Evolutionary conservation across 2,113 vertebrate species (phyloP).

Genomic region (Nothobranchius furzeri): DNA sequence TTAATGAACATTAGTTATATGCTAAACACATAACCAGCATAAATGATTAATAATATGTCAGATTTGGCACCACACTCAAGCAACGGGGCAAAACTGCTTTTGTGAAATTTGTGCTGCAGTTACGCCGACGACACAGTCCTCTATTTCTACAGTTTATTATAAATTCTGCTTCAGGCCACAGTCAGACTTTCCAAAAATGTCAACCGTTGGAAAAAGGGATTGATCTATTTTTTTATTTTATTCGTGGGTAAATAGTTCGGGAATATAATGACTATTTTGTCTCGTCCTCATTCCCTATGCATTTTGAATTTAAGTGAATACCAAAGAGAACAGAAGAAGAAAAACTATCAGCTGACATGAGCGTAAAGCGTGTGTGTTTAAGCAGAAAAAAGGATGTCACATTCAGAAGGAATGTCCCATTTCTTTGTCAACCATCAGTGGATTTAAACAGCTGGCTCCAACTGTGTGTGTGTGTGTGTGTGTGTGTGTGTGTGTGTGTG

Average conservation of each 20-base stretch:
- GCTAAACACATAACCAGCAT: slow-evolving; percentile 27
- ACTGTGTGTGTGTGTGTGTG: slow-evolving; percentile 8
- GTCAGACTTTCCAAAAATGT: slow-evolving; percentile 1
- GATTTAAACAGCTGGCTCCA: slow-evolving; percentile 50
- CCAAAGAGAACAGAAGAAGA: slow-evolving; percentile 9
- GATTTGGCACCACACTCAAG: neutral
- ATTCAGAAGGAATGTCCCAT: slow-evolving; percentile 39
- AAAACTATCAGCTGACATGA: slow-evolving; percentile 27
- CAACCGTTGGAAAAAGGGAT: neutral
- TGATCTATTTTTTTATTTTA: neutral
- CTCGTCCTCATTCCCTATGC: neutral
- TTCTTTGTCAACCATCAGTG: slow-evolving; percentile 30
- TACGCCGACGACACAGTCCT: too few species aligned
- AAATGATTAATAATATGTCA: slow-evolving; percentile 27
- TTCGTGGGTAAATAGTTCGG: neutral
- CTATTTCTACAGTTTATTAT: neutral
- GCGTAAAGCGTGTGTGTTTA: slow-evolving; percentile 30
- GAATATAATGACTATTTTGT: slow-evolving; percentile 14
- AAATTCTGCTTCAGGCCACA: neutral
- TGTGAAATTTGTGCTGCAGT: neutral
- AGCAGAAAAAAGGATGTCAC: slow-evolving; percentile 22
- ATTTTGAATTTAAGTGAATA: slow-evolving; percentile 33
- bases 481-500: neutral
- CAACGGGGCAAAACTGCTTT: neutral
- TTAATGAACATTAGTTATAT: slow-evolving; percentile 33